Evolutionary conservation across 1,140 invertebrate species (phyloP), one percentile per base, ranked within the genome.

Genomic region (Colletes latitarsis): DNA sequence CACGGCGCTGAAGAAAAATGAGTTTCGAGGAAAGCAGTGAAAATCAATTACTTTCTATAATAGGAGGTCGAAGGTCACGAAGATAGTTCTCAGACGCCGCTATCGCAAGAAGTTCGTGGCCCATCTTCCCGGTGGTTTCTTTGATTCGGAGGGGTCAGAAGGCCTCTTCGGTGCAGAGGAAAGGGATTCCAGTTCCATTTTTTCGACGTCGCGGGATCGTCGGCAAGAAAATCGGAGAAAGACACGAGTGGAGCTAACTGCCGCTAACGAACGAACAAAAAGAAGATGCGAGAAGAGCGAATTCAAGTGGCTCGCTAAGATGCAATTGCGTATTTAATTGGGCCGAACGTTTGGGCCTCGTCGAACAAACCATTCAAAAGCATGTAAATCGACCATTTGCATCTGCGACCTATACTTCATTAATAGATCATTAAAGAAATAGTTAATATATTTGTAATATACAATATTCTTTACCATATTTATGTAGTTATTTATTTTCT

Each of bases 281-380:
- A 19, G 70, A 72, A 41, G 57, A 55, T 19, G 14, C 39, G 8
- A 14, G 10, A 15, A 46, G 73, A 69, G 46, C 30, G 66, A 70
- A 69, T 81, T 81, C 21, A 76, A 76, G 64, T 81, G 63, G 72
- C 73, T 81, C 66, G 73, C 69, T 81, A 81, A 63, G 73, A 30
- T 43, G 43, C 62, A 43, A 52, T 46, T 52, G 71, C 49, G 77
- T n/a, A 52, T 67, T 74, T 80, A 67, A 80, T 74, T 62, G 71
- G 49, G 41, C 12, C 62, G 75, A 58, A 76, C 76, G 55, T 17
- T 58, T 19, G 39, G 49, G 21, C 12, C 41, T 62, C 57, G 49
- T 46, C 49, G 21, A n/a, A 62, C 41, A 30, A 30, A 62, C 46
- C 62, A 64, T 66, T 73, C 41, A 30, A 46, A 69, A 19, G 43